phyloP scores from a whole-genome alignment of 2,888 invertebrate species.

The Aporophyla nigra region DNA sequence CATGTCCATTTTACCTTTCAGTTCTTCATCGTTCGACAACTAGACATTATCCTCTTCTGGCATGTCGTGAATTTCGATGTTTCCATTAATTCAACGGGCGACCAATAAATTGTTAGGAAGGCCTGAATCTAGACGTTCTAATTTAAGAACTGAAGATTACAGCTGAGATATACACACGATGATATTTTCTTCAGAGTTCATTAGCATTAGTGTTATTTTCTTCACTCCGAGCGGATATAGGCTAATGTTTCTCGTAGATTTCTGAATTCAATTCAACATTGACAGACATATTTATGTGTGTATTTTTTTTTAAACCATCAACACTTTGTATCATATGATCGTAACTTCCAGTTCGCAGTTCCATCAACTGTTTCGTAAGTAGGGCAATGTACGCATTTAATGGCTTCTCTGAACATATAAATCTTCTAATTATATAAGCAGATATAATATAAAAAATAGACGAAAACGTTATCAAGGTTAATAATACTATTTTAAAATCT shows the following conservation, averaged over 20 bases:
- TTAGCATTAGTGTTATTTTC: slow-evolving; percentile 52
- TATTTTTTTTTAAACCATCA: slow-evolving; percentile 36
- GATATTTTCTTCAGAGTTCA: slow-evolving; percentile 57
- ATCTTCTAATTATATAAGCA: slow-evolving; percentile 34
- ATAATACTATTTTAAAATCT: slow-evolving; percentile 49
- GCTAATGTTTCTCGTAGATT: slow-evolving; percentile 24
- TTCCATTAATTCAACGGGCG: slow-evolving; percentile 24
- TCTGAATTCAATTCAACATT: slow-evolving; percentile 21
- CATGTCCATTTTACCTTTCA: neutral
- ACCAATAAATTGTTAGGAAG: slow-evolving; percentile 16
- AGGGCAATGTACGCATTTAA: slow-evolving; percentile 31
- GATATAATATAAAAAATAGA: slow-evolving; percentile 30
- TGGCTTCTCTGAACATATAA: slow-evolving; percentile 10
- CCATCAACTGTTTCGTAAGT: slow-evolving; percentile 18
- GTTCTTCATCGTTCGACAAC: slow-evolving; percentile 1
- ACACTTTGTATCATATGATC: slow-evolving; percentile 9
- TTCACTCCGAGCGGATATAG: slow-evolving; percentile 10
- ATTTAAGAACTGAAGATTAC: slow-evolving; percentile 44
- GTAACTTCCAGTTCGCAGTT: neutral
- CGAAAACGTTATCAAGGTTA: slow-evolving; percentile 52
- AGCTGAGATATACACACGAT: slow-evolving; percentile 40
- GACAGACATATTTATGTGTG: slow-evolving; percentile 9
- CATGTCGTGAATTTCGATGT: slow-evolving; percentile 26
- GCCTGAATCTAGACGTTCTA: slow-evolving; percentile 47
- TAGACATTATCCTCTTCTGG: neutral